Evolutionary conservation across 2,113 vertebrate species (phyloP).

Genomic region (Geothlypis trichas): DNA sequence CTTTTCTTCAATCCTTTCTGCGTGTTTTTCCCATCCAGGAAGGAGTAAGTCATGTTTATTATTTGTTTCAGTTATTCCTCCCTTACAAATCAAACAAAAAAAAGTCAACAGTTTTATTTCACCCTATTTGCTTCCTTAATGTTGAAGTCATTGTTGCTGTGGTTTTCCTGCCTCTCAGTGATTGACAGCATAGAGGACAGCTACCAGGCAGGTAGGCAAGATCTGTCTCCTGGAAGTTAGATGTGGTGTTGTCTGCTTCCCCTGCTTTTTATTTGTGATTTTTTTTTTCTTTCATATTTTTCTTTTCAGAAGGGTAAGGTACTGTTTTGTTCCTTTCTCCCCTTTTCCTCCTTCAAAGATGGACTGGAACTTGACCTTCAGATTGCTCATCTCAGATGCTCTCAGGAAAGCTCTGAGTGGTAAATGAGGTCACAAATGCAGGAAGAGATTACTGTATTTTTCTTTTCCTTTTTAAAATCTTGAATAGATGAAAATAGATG

Average conservation of each 20-base stretch:
- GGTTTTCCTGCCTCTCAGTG: not conserved
- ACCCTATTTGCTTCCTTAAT: not conserved
- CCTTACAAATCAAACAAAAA: not conserved
- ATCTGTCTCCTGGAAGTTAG: slow-evolving; percentile 27
- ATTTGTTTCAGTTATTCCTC: slow-evolving; percentile 7
- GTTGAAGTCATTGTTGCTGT: not conserved
- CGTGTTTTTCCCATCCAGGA: not conserved
- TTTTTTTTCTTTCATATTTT: not conserved
- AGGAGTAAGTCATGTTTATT: not conserved
- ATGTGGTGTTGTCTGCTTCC: slow-evolving; percentile 25
- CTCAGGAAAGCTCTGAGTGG: slow-evolving; percentile 53
- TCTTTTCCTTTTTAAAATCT: slow-evolving; percentile 68
- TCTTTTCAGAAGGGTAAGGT: not conserved
- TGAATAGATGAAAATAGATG: slow-evolving; percentile 76
- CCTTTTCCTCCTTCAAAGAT: slow-evolving; percentile 45
- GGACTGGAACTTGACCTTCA: slow-evolving; percentile 70
- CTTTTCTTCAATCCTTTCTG: not conserved
- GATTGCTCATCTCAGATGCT: slow-evolving; percentile 53
- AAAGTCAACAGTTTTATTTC: not conserved
- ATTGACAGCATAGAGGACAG: not conserved
- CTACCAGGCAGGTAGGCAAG: not conserved
- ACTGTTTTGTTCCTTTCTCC: not conserved
- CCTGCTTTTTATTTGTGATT: slow-evolving; percentile 6
- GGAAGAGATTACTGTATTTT: slow-evolving; percentile 72
- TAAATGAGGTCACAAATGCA: slow-evolving; percentile 71